Percentiles rank a stretch among this genome's conserved stretches.
Conservation (phyloP, 2,113 vertebrate species). For the Ivindomyrus marchei region DNA sequence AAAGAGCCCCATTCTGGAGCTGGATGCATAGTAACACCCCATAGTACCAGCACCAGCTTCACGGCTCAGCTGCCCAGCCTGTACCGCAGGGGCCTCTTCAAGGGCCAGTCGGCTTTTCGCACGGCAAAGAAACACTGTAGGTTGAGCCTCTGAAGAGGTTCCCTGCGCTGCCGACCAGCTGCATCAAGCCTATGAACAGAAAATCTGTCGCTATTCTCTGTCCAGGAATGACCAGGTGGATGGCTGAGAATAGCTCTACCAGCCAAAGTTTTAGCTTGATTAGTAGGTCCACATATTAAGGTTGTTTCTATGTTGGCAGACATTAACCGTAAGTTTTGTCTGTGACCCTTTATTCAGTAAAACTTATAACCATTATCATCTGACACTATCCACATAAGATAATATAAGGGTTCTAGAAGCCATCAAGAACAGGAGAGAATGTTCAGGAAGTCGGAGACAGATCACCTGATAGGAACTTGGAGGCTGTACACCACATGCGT, state of each 20-base stretch:
- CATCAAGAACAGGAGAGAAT: not conserved
- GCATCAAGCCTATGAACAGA: not conserved
- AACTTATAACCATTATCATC: not conserved
- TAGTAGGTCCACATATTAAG: not conserved
- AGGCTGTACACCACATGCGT: not conserved
- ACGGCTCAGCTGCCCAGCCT: not conserved
- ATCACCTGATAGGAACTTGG: not conserved
- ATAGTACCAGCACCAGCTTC: not conserved
- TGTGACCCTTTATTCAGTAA: not conserved
- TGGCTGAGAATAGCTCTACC: not conserved
- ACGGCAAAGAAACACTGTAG: not conserved
- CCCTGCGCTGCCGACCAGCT: not conserved
- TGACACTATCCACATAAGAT: not conserved
- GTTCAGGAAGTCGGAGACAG: not conserved
- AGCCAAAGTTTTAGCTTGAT: not conserved
- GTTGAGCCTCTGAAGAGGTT: not conserved
- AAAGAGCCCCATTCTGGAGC: not conserved
- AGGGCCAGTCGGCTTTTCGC: not conserved
- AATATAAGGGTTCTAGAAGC: not conserved
- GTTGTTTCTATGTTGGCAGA: not conserved
- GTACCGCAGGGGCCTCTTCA: not conserved
- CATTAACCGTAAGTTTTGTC: not conserved
- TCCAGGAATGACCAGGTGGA: not conserved
- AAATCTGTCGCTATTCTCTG: not conserved
- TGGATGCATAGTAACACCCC: not conserved